Evolutionary conservation across 1,140 invertebrate species (phyloP), one percentile per base, ranked within the genome.

Genomic region (Gerris buenoi): DNA sequence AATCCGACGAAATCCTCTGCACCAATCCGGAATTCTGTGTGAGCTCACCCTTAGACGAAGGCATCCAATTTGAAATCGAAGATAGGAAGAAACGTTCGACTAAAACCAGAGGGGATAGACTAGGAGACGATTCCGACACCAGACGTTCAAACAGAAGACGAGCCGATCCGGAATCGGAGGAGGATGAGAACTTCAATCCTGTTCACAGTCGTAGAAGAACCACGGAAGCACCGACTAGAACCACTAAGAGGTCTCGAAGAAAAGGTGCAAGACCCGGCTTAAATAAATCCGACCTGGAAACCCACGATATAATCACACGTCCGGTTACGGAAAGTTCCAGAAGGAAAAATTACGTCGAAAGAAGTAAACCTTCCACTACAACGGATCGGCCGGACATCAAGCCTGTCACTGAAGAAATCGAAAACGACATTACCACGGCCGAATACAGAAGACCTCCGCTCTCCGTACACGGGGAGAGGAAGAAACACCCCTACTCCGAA

Each of bases 331-430:
- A n/a, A n/a, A n/a, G n/a, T n/a, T n/a, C n/a, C n/a, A n/a, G n/a
- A n/a, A n/a, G n/a, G n/a, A n/a, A n/a, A n/a, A n/a, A n/a, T n/a
- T n/a, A n/a, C n/a, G n/a, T n/a, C n/a, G 33, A 46, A 46, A 46
- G 33, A 46, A 18, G 5, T 46, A 46, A 46, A 46, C 5, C 18
- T 46, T 5, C 33, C 5, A 46, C 33, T 46, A 18, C 18, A 5
- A 23, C n/a, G 26, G 2, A 60, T 28, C 25, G 29, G 15, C 3
- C 13, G 3, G 65, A 66, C 25, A 27, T 22, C 2, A 67, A 67
- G 25, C 66, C 66, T 2, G 66, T 67, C 2, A 60, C 60, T 1
- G 66, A 67, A 63, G 27, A 22, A 22, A 63, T 67, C 15, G 59
- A 67, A 25, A 28, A 63, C 18, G 66, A 67, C 25, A 23, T 63